Evolutionary conservation across 2,797 vertebrate species (phyloP).

Genomic region (Etheostoma nigrum): DNA sequence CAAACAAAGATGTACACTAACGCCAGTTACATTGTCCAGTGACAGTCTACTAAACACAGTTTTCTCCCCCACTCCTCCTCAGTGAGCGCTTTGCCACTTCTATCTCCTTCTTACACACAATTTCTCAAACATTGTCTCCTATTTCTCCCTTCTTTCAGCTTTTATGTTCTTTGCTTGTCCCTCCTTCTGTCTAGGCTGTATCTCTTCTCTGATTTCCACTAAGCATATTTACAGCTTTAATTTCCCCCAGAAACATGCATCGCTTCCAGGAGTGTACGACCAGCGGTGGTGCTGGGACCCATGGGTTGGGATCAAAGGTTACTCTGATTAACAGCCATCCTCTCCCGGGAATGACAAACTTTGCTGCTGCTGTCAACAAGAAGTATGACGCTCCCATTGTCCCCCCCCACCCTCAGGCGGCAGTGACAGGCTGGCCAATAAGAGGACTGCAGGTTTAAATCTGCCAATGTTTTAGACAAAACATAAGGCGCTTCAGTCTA

Average conservation of each 20-base stretch:
- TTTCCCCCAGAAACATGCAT: slow-evolving; percentile 74
- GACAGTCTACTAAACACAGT: not conserved
- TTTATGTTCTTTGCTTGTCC: not conserved
- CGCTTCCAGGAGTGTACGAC: slow-evolving; percentile 76
- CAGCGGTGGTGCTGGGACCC: slow-evolving; percentile 64
- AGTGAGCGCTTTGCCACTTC: slow-evolving; percentile 4
- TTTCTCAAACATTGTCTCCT: slow-evolving; percentile 9
- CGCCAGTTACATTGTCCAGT: slow-evolving; percentile 1
- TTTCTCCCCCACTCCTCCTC: slow-evolving; percentile 12
- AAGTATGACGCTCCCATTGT: slow-evolving; percentile 85
- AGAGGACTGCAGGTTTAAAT: slow-evolving; percentile 89
- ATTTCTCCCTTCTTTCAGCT: not conserved
- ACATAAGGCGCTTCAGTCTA: slow-evolving; percentile 90
- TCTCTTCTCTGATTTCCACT: slow-evolving; percentile 42
- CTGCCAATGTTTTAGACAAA: slow-evolving; percentile 93
- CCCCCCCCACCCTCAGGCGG: slow-evolving; percentile 81
- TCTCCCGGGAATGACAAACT: slow-evolving; percentile 82
- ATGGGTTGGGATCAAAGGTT: slow-evolving; percentile 79
- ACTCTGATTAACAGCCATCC: slow-evolving; percentile 87
- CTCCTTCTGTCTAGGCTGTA: not conserved
- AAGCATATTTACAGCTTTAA: slow-evolving; percentile 79
- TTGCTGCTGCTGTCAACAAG: slow-evolving; percentile 86
- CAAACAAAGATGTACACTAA: slow-evolving; percentile 1
- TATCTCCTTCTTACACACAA: not conserved
- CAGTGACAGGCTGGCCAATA: slow-evolving; percentile 91